phyloP scores from a whole-genome alignment of 2,888 invertebrate species.

The Diplolepis rosae region DNA sequence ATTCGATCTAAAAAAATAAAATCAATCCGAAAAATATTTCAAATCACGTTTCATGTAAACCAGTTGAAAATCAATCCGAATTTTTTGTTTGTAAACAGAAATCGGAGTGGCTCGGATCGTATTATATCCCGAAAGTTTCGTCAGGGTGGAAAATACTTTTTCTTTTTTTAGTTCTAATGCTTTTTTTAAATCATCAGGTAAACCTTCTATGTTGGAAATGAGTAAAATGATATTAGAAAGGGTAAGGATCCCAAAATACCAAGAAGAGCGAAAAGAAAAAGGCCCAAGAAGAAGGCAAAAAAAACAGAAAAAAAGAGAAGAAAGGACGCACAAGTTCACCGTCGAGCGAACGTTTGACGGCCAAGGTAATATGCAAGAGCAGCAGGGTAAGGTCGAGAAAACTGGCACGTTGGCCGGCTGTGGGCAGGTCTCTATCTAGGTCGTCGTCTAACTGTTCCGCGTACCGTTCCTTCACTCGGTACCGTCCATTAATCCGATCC shows the following conservation, averaged over 20 bases:
- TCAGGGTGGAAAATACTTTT: too few relatives aligned
- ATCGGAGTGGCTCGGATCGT: not conserved
- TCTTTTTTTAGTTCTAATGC: too few relatives aligned
- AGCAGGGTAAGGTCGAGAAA: constrained; percentile 54
- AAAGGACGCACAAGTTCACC: not conserved
- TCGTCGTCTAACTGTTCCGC: constrained; percentile 73
- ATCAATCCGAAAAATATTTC: too few relatives aligned
- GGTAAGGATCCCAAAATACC: too few relatives aligned
- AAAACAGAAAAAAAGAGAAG: constrained; percentile 15
- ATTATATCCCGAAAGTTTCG: not conserved
- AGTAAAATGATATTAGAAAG: too few relatives aligned
- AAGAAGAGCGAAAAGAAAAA: not conserved
- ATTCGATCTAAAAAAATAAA: too few relatives aligned
- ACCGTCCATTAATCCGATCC: constrained; percentile 27
- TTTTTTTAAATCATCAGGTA: too few relatives aligned
- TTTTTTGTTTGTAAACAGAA: not conserved
- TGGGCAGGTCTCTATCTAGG: constrained; percentile 68
- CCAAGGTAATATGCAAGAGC: constrained; percentile 47
- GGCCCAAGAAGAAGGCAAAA: not conserved
- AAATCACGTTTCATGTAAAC: too few relatives aligned
- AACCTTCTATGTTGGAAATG: too few relatives aligned
- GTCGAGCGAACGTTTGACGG: constrained; percentile 32
- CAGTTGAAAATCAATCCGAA: too few relatives aligned
- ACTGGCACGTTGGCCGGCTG: constrained; percentile 70
- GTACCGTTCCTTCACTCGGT: constrained; percentile 67